These are phyloP conservation scores for Penaeus monodon DNA, from an alignment of 2,888 invertebrate species.

Conservation along the genomic window DNA sequence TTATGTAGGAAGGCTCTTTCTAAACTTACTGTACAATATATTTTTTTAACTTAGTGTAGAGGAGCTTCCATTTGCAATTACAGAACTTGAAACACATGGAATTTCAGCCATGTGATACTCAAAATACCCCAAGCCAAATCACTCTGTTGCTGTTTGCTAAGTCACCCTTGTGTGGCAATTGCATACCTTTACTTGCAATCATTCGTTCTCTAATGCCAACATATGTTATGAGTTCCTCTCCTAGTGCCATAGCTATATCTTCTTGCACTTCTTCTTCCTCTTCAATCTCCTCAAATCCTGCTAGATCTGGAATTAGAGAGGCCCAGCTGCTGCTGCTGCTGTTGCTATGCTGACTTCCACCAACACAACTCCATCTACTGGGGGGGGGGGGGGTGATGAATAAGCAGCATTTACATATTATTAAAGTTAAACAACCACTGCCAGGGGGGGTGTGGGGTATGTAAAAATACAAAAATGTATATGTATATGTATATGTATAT, in stretches of 20 bases:
- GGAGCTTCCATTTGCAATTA: too few species aligned
- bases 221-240: constrained; percentile 7
- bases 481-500: too few species aligned
- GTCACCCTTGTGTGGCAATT: too few species aligned
- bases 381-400: neutral
- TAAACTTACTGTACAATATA: too few species aligned
- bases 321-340: constrained; percentile 48
- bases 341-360: constrained; percentile 28
- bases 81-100: too few species aligned
- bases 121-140: neutral
- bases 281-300: constrained; percentile 49
- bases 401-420: neutral
- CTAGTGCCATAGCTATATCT: constrained; percentile 33
- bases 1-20: too few species aligned
- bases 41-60: too few species aligned
- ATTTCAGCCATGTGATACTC: too few species aligned
- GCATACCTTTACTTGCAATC: constrained; percentile 42
- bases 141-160: neutral
- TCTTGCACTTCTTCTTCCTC: constrained; percentile 56
- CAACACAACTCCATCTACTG: neutral
- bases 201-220: constrained; percentile 47
- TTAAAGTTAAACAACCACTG: too few species aligned
- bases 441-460: too few species aligned
- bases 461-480: too few species aligned
- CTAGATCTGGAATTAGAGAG: constrained; percentile 28